phyloP scores from a whole-genome alignment of 2,888 invertebrate genomes.

The Metacarcinus magister region DNA sequence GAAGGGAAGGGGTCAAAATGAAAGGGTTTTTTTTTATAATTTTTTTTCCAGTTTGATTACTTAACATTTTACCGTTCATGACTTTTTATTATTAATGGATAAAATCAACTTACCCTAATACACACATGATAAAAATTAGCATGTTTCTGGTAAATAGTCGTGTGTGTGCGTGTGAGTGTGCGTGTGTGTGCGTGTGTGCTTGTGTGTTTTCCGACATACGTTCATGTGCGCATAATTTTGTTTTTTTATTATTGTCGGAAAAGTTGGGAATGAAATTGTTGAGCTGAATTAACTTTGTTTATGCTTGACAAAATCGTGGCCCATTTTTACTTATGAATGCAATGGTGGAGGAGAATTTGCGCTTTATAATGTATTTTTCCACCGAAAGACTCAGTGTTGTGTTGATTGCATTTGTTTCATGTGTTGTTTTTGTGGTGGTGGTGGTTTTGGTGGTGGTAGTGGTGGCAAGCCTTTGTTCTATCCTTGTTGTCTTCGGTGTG shows the following conservation, averaged over 20 bases:
- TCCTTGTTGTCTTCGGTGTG: not conserved
- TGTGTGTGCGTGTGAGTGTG: too few relatives aligned
- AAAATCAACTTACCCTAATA: too few relatives aligned
- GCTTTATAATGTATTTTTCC: not conserved
- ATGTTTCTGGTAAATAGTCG: not conserved
- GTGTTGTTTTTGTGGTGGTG: not conserved
- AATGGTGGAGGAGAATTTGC: not conserved
- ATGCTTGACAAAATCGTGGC: constrained; percentile 26
- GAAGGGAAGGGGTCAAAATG: too few relatives aligned
- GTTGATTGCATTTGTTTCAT: not conserved
- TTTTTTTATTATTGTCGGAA: not conserved
- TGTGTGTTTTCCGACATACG: not conserved
- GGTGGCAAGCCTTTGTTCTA: not conserved
- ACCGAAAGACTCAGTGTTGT: not conserved
- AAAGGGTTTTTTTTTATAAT: too few relatives aligned
- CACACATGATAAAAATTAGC: not conserved
- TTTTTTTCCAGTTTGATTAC: too few relatives aligned
- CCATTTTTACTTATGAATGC: constrained; percentile 12
- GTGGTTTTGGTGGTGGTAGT: not conserved
- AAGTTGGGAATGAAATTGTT: constrained; percentile 13
- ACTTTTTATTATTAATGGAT: too few relatives aligned
- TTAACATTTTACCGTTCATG: too few relatives aligned
- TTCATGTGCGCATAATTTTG: not conserved
- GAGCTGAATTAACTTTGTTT: constrained; percentile 7
- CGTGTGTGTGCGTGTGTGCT: not conserved